These are phyloP conservation scores for Microcebus jonahi DNA, from an alignment of 2,113 vertebrate species.

Conservation along the genomic window DNA sequence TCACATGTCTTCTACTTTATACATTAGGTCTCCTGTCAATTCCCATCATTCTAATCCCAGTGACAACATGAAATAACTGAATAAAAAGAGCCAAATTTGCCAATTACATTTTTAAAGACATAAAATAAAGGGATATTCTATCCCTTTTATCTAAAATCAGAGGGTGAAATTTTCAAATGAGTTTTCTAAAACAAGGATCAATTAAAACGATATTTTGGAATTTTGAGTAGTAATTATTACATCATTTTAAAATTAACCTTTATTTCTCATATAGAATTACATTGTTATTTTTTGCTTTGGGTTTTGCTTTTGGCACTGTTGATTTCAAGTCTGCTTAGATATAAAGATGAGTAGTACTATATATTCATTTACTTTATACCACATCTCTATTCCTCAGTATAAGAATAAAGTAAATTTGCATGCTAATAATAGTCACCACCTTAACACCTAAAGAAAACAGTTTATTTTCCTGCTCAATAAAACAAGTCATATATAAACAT, in stretches of 20 bases:
- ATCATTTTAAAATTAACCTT: background rate
- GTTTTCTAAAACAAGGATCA: background rate
- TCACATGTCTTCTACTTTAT: background rate
- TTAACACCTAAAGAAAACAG: background rate
- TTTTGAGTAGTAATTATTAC: background rate
- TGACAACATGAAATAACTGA: background rate
- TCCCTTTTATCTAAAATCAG: background rate
- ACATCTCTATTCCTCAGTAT: background rate
- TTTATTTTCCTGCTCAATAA: background rate
- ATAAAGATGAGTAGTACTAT: background rate
- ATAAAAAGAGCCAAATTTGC: background rate
- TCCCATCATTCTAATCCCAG: background rate
- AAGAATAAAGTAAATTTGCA: background rate
- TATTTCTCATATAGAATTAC: background rate
- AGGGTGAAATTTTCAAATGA: background rate
- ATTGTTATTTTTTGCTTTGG: background rate
- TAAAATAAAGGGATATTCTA: background rate
- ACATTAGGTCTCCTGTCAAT: background rate
- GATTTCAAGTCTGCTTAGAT: background rate
- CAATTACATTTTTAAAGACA: background rate
- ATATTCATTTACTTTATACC: background rate
- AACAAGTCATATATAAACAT: background rate
- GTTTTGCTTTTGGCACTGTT: background rate
- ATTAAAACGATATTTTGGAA: background rate
- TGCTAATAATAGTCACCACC: background rate